A percentile compares a stretch with the other conserved stretches of the same genome.
These are phyloP conservation scores for Passer domesticus DNA, from an alignment of 2,113 vertebrate species.

Conservation along the genomic window DNA sequence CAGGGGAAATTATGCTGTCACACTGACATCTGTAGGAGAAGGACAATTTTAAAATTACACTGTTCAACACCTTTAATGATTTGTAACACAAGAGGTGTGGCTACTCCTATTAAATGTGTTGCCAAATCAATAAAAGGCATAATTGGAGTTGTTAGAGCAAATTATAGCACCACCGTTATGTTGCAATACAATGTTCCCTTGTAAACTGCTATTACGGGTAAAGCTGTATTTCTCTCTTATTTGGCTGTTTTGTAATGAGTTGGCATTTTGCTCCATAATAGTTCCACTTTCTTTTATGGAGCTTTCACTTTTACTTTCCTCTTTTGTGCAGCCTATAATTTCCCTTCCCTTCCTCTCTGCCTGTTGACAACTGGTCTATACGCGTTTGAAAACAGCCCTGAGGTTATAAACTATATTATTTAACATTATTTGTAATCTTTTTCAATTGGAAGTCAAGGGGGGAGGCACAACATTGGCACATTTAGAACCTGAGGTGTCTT, in stretches of 20 bases:
- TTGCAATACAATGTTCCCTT: slow-evolving; percentile 94
- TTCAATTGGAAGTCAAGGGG: slow-evolving; percentile 70
- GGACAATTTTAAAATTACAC: slow-evolving; percentile 96
- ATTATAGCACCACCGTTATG: slow-evolving; percentile 99
- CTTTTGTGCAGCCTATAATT: slow-evolving; percentile 98
- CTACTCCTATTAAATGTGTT: slow-evolving; percentile 98
- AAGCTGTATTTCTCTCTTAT: slow-evolving; percentile 88
- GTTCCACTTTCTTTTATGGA: slow-evolving; percentile 95
- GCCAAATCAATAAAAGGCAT: slow-evolving; percentile 99
- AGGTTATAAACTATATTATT: slow-evolving; percentile 82
- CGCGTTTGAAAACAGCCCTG: slow-evolving; percentile 76
- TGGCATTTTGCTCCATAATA: slow-evolving; percentile 94
- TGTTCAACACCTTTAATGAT: slow-evolving; percentile 98
- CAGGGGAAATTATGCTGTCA: slow-evolving; percentile 95
- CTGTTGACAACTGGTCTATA: slow-evolving; percentile 76
- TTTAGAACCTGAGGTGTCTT: slow-evolving; percentile 8
- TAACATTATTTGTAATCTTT: slow-evolving; percentile 79
- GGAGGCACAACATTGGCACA: not conserved
- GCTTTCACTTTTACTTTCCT: slow-evolving; percentile 89
- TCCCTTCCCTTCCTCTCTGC: slow-evolving; percentile 79
- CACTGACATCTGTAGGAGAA: slow-evolving; percentile 91
- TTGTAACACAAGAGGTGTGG: slow-evolving; percentile 97
- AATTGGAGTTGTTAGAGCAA: slow-evolving; percentile 99
- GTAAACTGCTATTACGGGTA: slow-evolving; percentile 96
- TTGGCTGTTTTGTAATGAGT: slow-evolving; percentile 89